phyloP scores from a whole-genome alignment of 2,888 invertebrate species.

The Chrysolina oricalcia region DNA sequence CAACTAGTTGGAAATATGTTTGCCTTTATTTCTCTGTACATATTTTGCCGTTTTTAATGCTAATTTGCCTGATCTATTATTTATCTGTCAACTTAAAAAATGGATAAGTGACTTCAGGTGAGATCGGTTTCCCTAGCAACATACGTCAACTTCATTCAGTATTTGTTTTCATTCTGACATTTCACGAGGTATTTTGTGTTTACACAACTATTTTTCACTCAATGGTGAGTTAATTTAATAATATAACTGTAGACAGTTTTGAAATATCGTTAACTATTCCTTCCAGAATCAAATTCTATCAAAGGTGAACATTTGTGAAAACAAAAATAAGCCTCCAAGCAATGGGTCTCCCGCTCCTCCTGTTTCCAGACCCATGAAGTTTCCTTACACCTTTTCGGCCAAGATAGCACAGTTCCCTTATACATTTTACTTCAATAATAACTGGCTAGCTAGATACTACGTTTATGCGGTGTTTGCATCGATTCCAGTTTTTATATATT shows the following conservation, averaged over 20 bases:
- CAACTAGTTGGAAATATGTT: too few relatives aligned
- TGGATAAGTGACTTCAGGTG: too few relatives aligned
- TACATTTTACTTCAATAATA: conserved; percentile 71
- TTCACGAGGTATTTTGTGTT: background rate
- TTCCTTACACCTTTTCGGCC: conserved; percentile 75
- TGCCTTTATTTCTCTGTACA: too few relatives aligned
- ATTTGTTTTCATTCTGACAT: background rate
- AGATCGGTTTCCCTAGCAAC: background rate
- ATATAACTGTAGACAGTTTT: background rate
- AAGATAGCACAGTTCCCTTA: conserved; percentile 76
- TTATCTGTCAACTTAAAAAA: too few relatives aligned
- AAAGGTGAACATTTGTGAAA: conserved; percentile 17
- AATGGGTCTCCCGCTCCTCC: background rate
- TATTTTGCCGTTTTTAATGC: too few relatives aligned
- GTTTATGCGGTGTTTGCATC: conserved; percentile 63
- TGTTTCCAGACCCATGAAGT: conserved; percentile 74
- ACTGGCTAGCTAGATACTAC: conserved; percentile 72
- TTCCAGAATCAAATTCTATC: background rate
- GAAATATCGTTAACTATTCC: background rate
- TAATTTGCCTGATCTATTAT: too few relatives aligned
- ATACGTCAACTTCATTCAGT: too few relatives aligned
- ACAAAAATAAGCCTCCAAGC: conserved; percentile 2
- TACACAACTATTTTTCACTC: conserved; percentile 1
- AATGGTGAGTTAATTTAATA: background rate
- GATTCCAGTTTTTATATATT: conserved; percentile 73